Base-by-base conservation (phyloP, 2,113 vertebrate genomes). In the Colinus virginianus region DNA sequence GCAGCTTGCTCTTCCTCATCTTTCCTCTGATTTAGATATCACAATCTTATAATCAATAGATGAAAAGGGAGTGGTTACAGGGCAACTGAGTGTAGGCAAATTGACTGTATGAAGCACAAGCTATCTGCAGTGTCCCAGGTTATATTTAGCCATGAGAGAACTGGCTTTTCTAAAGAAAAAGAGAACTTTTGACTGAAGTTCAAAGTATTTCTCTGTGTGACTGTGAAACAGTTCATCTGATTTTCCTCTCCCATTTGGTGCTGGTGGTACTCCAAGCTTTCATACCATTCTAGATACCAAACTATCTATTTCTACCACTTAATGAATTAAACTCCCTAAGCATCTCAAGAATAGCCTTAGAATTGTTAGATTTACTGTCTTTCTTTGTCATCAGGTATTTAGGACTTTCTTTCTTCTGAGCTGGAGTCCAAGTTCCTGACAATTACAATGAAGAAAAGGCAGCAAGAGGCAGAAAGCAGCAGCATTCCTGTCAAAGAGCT, bases 371-470 rank as follows among this genome's bases (percentile, higher is more conserved):
- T 86, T 72, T 84, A 75, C 40, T 84, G 22, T 51, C 72, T 74
- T 77, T 17, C 32, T 86, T 87, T 95, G 62, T 93, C 75, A 78
- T 89, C 48, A 84, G 59, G 43, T 94, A 84, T 87, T 84, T 89
- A 20, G 15, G 74, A 78, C 81, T 89, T 94, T 94, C n/a, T 74
- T 8, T 74, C 9, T 64, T 61, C n/a, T 22, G 59, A 82, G 26
- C 9, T 34, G 20, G 61, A 84, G 4, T 71, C 79, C 71, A 71
- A 68, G 36, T 71, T 92, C 9, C 32, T 81, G 68, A 55, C 6
- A 3, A 40, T 7, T 61, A 4, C 0, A 3, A 43, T 21, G 26
- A 84, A 84, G 15, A 64, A 93, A 74, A 86, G 8, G 3, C 12
- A 83, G 25, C 25, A 49, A 61, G 2, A 84, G 18, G 13, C 19